A percentile compares a stretch with the other conserved stretches of the same genome.
Conservation (phyloP, 2,113 vertebrate species). For the Callipepla squamata region DNA sequence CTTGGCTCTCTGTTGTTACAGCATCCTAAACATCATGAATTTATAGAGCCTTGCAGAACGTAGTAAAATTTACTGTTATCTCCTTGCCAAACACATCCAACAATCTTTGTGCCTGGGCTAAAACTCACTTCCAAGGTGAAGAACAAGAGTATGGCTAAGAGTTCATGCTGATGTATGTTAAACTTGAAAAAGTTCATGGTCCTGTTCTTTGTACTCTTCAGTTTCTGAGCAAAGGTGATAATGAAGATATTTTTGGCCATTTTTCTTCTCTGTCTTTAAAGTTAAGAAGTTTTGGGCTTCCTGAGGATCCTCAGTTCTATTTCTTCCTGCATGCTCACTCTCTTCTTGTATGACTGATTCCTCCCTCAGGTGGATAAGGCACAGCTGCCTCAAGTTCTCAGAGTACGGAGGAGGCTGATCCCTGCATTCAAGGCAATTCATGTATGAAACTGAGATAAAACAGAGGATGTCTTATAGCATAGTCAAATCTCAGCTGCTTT, state of each 20-base stretch:
- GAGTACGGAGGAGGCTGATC: not conserved
- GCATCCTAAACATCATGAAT: not conserved
- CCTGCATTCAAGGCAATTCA: not conserved
- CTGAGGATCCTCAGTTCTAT: not conserved
- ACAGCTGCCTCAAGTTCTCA: not conserved
- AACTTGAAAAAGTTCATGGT: not conserved
- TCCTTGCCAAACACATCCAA: not conserved
- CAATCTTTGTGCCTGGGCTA: not conserved
- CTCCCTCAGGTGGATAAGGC: not conserved
- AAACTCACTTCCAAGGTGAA: not conserved
- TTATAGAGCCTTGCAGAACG: not conserved
- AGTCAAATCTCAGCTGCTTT: not conserved
- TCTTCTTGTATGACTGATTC: not conserved
- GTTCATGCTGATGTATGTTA: not conserved
- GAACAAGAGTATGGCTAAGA: not conserved
- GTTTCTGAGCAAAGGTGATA: not conserved
- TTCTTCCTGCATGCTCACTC: not conserved
- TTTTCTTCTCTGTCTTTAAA: not conserved
- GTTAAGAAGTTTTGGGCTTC: not conserved
- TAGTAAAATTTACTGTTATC: not conserved
- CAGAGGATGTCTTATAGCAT: not conserved
- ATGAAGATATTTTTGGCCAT: not conserved
- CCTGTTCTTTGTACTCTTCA: not conserved
- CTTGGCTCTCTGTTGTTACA: fast-evolving
- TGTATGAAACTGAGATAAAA: not conserved